Conservation (phyloP, 2,797 vertebrate genomes). For the Anguilla megastoma region DNA sequence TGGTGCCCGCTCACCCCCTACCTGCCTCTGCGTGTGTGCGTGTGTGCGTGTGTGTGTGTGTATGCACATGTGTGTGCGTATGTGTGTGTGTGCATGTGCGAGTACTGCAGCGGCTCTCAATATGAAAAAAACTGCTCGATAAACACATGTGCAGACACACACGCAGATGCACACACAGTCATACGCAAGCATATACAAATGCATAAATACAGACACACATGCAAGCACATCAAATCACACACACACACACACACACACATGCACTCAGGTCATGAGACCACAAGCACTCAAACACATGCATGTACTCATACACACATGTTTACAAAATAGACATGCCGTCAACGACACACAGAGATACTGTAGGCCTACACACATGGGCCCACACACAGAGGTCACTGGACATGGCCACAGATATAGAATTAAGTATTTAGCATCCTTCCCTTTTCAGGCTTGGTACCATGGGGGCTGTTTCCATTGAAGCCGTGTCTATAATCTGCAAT, state of each 20-base stretch:
- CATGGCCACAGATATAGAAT: no score
- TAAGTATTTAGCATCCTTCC: not conserved
- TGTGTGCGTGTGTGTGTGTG: no score
- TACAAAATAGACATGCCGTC: no score
- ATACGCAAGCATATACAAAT: not conserved
- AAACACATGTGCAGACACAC: not conserved
- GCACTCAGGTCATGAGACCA: no score
- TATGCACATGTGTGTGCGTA: no score
- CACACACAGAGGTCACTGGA: not conserved
- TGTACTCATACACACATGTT: not conserved
- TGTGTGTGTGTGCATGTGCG: no score
- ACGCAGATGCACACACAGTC: not conserved
- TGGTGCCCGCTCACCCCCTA: not conserved
- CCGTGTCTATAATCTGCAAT: not conserved
- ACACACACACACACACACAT: not conserved
- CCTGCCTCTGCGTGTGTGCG: not conserved
- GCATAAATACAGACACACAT: not conserved
- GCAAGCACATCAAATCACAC: not conserved
- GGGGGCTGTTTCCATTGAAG: not conserved
- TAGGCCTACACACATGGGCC: no score
- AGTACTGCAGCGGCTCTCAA: no score
- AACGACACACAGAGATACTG: no score
- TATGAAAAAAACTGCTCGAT: no score
- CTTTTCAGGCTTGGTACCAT: not conserved
- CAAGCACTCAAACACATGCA: not conserved